A percentile compares a stretch with the other conserved stretches of the same genome.
phyloP scores from a whole-genome alignment of 2,113 vertebrate species.

The Saccopteryx bilineata region DNA sequence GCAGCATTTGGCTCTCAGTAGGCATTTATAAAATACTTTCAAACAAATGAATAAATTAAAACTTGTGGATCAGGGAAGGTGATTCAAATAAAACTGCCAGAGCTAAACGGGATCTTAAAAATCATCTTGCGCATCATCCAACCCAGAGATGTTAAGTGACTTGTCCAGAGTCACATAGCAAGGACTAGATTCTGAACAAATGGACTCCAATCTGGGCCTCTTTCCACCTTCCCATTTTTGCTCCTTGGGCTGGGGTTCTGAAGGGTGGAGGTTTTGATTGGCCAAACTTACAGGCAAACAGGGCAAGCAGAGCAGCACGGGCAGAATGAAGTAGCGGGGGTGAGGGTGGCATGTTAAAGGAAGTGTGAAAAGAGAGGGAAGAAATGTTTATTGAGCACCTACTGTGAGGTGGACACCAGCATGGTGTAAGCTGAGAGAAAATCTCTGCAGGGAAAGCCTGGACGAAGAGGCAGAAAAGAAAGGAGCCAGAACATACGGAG shows the following conservation, averaged over 20 bases:
- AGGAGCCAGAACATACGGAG: not conserved
- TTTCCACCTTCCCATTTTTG: not conserved
- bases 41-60: not conserved
- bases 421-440: not conserved
- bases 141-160: slow-evolving; percentile 9
- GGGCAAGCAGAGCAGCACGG: not conserved
- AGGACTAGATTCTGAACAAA: not conserved
- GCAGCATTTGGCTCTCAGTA: not conserved
- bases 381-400: not conserved
- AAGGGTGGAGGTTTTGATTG: not conserved
- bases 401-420: not conserved
- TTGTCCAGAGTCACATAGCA: not conserved
- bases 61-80: not conserved
- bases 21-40: slow-evolving; percentile 47
- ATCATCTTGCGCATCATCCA: not conserved
- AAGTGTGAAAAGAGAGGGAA: not conserved
- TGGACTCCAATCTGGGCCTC: not conserved
- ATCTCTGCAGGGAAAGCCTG: slow-evolving; percentile 19
- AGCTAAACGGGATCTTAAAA: not conserved
- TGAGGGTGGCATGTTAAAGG: not conserved
- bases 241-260: not conserved
- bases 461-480: not conserved
- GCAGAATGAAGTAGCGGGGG: not conserved
- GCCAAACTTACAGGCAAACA: not conserved
- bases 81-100: not conserved